Evolutionary conservation across 2,888 invertebrate species (phyloP), one percentile per base, ranked within the genome.

Genomic region (Drosophila quinaria): DNA sequence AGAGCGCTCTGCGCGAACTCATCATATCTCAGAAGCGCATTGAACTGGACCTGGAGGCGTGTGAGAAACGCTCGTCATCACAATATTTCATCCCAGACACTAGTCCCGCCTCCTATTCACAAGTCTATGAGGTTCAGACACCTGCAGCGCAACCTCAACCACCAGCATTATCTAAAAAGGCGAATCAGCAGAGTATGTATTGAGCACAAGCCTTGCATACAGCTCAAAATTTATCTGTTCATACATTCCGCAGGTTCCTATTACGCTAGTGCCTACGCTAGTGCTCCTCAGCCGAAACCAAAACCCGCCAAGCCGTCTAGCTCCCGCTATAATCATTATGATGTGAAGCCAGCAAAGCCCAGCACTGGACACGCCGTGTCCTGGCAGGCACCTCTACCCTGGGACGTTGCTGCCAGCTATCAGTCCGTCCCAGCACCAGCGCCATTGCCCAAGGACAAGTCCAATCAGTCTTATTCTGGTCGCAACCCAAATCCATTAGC

Each of bases 21-120:
- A 86, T 88, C 5, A 62, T 82, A 11, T 83, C 89, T 2, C 83
- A 83, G 22, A 83, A 88, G 41, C 77, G 86, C 31, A 82, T 83
- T 10, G 89, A 83, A n/a, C 9, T 77, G 8, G 83, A 86, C 31
- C 35, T 88, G 41, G 80, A 88, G 25, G 33, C 64, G 4, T 81
- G 86, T 42, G 47, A 60, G 6, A 61, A 67, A 4, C 67, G 31
- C 5, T 41, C 59, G 0, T 5, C 13, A 1, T 35, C 52, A 3
- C 69, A 31, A n/a, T 33, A 55, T 15, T 22, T 10, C 35, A 39
- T 22, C 1, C 54, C 46, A 4, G 4, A 31, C 33, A 15, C 17
- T 33, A 49, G 39, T 13, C 22, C 46, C 11, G 19, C 9, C 5
- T 0, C 50, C 0, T 60, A 49, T 44, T 2, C 29, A 0, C 19